Base-by-base conservation (phyloP, 2,797 vertebrate genomes). In the Myioborus miniatus region DNA sequence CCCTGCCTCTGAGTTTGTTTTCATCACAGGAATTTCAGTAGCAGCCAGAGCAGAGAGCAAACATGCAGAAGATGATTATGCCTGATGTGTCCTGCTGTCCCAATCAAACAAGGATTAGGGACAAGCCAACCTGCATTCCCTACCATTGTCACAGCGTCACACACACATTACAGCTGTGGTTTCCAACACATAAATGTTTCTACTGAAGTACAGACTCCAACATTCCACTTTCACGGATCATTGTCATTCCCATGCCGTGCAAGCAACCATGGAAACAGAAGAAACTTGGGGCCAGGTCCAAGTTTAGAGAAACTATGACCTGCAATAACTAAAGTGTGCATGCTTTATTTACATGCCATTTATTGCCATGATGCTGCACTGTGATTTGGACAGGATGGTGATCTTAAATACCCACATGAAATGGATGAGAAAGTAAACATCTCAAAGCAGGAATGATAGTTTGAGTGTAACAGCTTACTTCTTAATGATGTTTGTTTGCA, bases 141-240 rank as follows among this genome's bases (percentile, higher is more conserved):
- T 34, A 4, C 22, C 19, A 32, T 30, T 26, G 8, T 26, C 52
- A 2, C 0, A 2, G 13, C 2, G 5, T 72, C 67, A 36, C 27
- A 60, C 5, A 26, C 32, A 30, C 2, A 0, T 2, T 19, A 1
- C 32, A 12, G 1, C 3, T 27, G 13, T 30, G 20, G 3, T 29
- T 87, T 68, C 64, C 69, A 70, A 7, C 37, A 49, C 20, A 53
- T 11, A 53, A 22, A 4, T 2, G 18, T 37, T 59, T 67, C 60
- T 13, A 13, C 20, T 8, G 0, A 55, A 43, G 15, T 5, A 30
- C 19, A 56, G 32, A 4, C 8, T 32, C 44, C 39, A 50, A 13
- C 15, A 8, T 32, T 27, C 34, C 15, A 2, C 30, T 78, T 26
- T 34, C 36, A 32, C 2, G 1, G 0, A 7, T 4, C 17, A 6